Evolutionary conservation across 1,140 invertebrate species (phyloP).

Genomic region (Sycobia sp.): DNA sequence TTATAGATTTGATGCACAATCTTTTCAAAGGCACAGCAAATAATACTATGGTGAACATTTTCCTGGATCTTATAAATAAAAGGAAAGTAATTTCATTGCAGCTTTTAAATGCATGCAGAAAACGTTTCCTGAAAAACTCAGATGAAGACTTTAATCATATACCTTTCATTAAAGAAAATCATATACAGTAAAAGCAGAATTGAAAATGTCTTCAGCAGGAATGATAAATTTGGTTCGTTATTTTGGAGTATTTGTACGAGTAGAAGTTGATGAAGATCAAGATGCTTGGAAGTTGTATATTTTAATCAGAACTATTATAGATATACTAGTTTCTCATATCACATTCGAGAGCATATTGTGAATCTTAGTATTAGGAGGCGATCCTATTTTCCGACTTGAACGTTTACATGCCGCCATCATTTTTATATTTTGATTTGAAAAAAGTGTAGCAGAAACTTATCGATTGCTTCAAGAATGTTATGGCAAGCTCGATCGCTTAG

Average conservation of each 20-base stretch:
- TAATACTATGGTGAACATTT: conserved; percentile 19
- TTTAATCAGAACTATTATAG: conserved; percentile 17
- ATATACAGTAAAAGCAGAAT: conserved; percentile 6
- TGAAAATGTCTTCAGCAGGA: conserved; percentile 32
- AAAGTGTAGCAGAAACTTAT: too few species aligned
- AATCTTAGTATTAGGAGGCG: too few species aligned
- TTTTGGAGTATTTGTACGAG: conserved; percentile 24
- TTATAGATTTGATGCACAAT: conserved; percentile 15
- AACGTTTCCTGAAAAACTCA: conserved; percentile 6
- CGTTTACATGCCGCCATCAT: too few species aligned
- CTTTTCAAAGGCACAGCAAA: conserved; percentile 12
- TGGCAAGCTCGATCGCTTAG: too few species aligned
- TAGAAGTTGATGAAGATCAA: conserved; percentile 15
- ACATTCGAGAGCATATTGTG: too few species aligned
- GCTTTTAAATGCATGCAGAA: conserved; percentile 22
- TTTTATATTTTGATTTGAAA: too few species aligned
- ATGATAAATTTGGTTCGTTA: conserved; percentile 26
- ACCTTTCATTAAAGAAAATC: conserved; percentile 5
- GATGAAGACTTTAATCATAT: conserved; percentile 2
- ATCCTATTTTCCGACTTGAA: too few species aligned
- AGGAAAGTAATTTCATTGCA: conserved; percentile 28
- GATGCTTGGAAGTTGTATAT: conserved; percentile 25
- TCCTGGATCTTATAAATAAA: conserved; percentile 16
- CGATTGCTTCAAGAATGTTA: too few species aligned
- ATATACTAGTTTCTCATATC: conserved; percentile 13